Percentiles rank a stretch among this genome's conserved stretches.
Evolutionary conservation across 64 coral and sea anemone species (phyloP).

Genomic region (Catalaphyllia jardinei): DNA sequence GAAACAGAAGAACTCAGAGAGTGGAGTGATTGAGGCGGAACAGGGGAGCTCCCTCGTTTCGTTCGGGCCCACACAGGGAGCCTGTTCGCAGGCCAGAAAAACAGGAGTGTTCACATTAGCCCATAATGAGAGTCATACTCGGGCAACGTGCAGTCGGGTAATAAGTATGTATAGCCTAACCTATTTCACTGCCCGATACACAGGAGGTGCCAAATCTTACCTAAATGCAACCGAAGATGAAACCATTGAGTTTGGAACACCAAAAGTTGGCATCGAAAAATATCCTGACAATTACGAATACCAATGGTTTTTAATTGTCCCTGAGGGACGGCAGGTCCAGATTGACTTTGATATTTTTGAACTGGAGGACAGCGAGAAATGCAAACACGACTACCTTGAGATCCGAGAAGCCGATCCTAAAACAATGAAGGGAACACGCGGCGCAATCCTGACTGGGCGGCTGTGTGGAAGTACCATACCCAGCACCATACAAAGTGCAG

Average conservation of each 20-base stretch:
- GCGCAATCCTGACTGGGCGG: not conserved
- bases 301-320: conserved; percentile 7
- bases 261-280: conserved; percentile 15
- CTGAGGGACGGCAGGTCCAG: conserved; percentile 21
- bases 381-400: conserved; percentile 21
- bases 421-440: not conserved
- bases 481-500: not conserved
- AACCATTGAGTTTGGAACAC: conserved; percentile 4
- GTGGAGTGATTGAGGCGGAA: too few species aligned
- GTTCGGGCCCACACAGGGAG: too few species aligned
- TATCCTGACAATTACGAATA: not conserved
- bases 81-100: too few species aligned
- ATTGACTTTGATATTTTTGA: not conserved
- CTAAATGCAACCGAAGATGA: conserved; percentile 8
- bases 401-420: not conserved
- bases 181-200: not conserved
- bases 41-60: too few species aligned
- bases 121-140: too few species aligned
- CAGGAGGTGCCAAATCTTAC: not conserved
- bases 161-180: not conserved
- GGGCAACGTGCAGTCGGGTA: too few species aligned
- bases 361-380: conserved; percentile 5
- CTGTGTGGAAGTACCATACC: not conserved
- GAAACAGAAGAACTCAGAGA: too few species aligned
- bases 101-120: too few species aligned